Evolutionary conservation across 2,113 vertebrate genomes (phyloP).

Genomic region (Girardinichthys multiradiatus): DNA sequence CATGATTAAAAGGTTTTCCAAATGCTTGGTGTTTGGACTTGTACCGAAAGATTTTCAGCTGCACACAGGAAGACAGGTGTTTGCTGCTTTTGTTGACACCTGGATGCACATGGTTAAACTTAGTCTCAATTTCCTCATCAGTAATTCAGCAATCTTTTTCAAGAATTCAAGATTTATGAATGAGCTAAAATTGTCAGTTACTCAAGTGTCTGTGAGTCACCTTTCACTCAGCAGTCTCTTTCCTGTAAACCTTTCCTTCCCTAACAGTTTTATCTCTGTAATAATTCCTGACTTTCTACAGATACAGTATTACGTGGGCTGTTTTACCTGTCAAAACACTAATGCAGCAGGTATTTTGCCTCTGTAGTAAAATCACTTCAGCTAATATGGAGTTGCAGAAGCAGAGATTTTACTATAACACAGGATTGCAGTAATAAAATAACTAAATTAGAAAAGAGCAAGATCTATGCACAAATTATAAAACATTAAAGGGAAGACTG

Average conservation of each 20-base stretch:
- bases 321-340: conserved; percentile 19
- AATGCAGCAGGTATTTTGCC: conserved; percentile 16
- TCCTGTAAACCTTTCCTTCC: conserved; percentile 34
- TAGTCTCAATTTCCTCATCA: conserved; percentile 1
- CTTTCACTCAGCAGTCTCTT: conserved; percentile 18
- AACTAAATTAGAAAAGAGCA: conserved; percentile 10
- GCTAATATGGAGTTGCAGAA: conserved; percentile 22
- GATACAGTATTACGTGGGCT: conserved; percentile 6
- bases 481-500: conserved; percentile 32
- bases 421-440: conserved; percentile 17
- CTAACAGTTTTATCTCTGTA: conserved; percentile 5
- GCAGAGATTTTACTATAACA: conserved; percentile 22
- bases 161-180: conserved; percentile 38
- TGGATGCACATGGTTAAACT: conserved; percentile 21
- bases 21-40: background rate
- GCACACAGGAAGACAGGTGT: background rate
- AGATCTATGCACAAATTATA: conserved; percentile 23
- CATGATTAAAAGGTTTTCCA: background rate
- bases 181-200: conserved; percentile 22
- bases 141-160: conserved; percentile 26
- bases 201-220: conserved; percentile 39
- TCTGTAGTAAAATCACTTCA: conserved; percentile 24
- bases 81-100: conserved; percentile 6
- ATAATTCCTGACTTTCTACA: conserved; percentile 17
- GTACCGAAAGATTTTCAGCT: background rate